phyloP scores from a whole-genome alignment of 2,113 vertebrate genomes.

The Pleuronectes platessa region DNA sequence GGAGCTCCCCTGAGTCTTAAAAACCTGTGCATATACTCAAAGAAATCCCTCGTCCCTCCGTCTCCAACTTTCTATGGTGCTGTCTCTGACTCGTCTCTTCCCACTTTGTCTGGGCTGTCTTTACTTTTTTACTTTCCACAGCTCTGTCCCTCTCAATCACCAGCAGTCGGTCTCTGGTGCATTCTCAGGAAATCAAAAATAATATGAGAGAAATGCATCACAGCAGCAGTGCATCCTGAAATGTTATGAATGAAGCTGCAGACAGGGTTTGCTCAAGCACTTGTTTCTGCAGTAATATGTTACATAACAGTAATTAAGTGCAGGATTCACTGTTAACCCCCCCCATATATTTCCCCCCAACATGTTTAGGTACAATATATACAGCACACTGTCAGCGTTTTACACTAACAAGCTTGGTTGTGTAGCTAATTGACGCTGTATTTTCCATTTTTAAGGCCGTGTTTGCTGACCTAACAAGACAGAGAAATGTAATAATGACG shows the following conservation, averaged over 20 bases:
- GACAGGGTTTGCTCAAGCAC: not conserved
- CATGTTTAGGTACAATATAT: not conserved
- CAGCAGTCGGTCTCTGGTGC: conserved; percentile 19
- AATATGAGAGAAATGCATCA: not conserved
- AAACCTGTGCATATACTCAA: conserved; percentile 50
- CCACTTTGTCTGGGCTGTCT: conserved; percentile 16
- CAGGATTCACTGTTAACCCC: not conserved
- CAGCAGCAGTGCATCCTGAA: not conserved
- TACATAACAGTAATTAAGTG: not conserved
- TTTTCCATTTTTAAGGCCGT: not conserved
- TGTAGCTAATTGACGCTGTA: not conserved
- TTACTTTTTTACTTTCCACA: not conserved
- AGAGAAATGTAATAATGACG: not conserved
- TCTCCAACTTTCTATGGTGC: conserved; percentile 39
- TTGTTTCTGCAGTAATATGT: not conserved
- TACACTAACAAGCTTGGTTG: not conserved
- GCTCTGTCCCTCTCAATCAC: conserved; percentile 20
- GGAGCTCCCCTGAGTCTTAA: conserved; percentile 50
- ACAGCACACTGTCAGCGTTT: not conserved
- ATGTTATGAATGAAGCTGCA: not conserved
- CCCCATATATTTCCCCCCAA: not conserved
- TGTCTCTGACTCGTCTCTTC: conserved; percentile 46
- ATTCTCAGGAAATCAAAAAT: conserved; percentile 24
- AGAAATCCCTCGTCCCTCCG: conserved; percentile 52
- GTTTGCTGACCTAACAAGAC: not conserved